A percentile compares a stretch with the other conserved stretches of the same genome.
phyloP scores from a whole-genome alignment of 2,888 invertebrate species.

The Trypoxylon attenuatum region DNA sequence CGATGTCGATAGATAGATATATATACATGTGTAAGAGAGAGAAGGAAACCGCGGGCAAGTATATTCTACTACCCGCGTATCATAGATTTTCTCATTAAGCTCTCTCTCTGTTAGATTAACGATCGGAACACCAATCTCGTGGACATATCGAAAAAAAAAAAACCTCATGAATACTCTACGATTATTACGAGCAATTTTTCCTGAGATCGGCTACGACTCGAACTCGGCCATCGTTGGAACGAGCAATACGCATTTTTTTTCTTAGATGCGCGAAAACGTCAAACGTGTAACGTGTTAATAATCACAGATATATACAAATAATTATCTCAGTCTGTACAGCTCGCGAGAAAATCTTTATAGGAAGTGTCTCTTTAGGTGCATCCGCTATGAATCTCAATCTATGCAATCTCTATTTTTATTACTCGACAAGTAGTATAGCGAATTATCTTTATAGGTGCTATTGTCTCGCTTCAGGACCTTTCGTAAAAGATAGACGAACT shows the following conservation, averaged over 20 bases:
- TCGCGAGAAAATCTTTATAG: constrained; percentile 57
- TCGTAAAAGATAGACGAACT: constrained; percentile 37
- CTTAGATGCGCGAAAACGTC: too few species aligned
- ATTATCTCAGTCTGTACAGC: constrained; percentile 46
- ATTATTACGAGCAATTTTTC: too few species aligned
- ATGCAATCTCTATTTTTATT: constrained; percentile 75
- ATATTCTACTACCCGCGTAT: too few species aligned
- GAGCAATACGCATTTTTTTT: too few species aligned
- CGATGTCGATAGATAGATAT: too few species aligned
- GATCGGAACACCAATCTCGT: constrained; percentile 26
- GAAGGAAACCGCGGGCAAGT: too few species aligned
- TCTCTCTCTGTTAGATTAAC: constrained; percentile 11
- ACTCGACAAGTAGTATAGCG: constrained; percentile 63
- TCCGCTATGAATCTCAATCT: constrained; percentile 72
- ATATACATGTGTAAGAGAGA: too few species aligned
- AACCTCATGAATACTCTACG: too few species aligned
- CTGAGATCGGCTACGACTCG: too few species aligned
- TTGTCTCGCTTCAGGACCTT: constrained; percentile 42
- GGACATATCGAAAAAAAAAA: constrained; percentile 46
- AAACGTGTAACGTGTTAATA: constrained; percentile 2
- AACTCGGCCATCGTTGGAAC: too few species aligned
- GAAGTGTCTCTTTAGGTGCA: constrained; percentile 67
- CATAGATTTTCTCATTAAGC: neutral
- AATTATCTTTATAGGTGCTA: constrained; percentile 47
- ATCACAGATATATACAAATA: constrained; percentile 24